Conservation (phyloP, 2,113 vertebrate species). For the Microtus ochrogaster region DNA sequence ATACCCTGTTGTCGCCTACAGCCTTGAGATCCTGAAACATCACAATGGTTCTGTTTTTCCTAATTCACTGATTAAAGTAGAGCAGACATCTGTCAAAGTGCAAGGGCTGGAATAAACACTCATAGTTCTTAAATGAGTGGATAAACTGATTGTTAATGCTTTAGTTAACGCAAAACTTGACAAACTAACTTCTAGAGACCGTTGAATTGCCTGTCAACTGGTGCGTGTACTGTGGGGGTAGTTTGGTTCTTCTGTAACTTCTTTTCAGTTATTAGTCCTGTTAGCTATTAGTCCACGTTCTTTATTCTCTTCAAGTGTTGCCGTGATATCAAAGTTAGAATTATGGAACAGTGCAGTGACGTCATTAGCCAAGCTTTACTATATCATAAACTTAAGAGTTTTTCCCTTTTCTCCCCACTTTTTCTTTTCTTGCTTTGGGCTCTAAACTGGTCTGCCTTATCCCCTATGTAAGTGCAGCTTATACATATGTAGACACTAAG, state of each 20-base stretch:
- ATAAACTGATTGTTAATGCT: neutral
- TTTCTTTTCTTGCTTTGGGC: neutral
- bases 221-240: neutral
- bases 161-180: neutral
- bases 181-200: neutral
- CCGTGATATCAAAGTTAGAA: neutral
- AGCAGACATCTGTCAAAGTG: neutral
- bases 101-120: neutral
- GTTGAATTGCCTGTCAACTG: neutral
- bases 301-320: neutral
- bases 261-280: neutral
- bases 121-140: neutral
- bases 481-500: neutral
- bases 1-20: neutral
- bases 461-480: neutral
- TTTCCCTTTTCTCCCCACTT: neutral
- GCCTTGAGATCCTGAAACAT: neutral
- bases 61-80: neutral
- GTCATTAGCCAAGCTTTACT: neutral
- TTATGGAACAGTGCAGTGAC: neutral
- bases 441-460: neutral
- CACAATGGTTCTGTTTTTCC: neutral
- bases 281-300: neutral
- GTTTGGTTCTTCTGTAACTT: neutral
- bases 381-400: neutral